A percentile compares a stretch with the other conserved stretches of the same genome.
Conservation (phyloP, 2,113 vertebrate genomes). For the Stictonetta naevosa region DNA sequence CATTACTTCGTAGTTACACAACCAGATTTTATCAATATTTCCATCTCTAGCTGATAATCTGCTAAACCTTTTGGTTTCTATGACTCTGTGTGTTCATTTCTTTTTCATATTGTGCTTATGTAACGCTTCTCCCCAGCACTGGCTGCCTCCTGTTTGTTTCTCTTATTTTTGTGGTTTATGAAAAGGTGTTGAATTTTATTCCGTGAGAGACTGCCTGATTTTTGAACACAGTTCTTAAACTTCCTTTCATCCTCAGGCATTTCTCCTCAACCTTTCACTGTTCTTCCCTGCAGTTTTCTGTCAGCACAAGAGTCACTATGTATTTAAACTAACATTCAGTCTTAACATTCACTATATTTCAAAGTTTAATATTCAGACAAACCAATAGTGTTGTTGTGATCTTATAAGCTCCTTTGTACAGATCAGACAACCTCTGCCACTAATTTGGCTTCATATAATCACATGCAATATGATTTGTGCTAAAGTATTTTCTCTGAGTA, state of each 20-base stretch:
- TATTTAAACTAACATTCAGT: not conserved
- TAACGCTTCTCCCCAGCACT: not conserved
- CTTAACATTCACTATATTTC: not conserved
- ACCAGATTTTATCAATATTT: not conserved
- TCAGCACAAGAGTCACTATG: not conserved
- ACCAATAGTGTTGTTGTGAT: not conserved
- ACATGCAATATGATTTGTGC: not conserved
- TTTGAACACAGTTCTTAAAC: not conserved
- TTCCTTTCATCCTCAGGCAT: not conserved
- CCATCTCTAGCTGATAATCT: not conserved
- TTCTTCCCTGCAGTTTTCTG: not conserved
- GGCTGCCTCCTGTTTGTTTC: not conserved
- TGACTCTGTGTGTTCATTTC: not conserved
- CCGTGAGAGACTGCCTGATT: not conserved
- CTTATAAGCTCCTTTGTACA: not conserved
- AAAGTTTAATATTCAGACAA: not conserved
- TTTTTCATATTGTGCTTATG: not conserved
- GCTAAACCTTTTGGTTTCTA: not conserved
- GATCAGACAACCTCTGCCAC: not conserved
- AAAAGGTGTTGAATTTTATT: not conserved
- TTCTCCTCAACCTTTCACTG: not conserved
- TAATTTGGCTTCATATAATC: not conserved
- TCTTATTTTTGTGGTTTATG: not conserved
- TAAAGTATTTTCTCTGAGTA: not conserved
- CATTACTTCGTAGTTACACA: not conserved